phyloP scores from a whole-genome alignment of 2,113 vertebrate species.

The Callipepla squamata region DNA sequence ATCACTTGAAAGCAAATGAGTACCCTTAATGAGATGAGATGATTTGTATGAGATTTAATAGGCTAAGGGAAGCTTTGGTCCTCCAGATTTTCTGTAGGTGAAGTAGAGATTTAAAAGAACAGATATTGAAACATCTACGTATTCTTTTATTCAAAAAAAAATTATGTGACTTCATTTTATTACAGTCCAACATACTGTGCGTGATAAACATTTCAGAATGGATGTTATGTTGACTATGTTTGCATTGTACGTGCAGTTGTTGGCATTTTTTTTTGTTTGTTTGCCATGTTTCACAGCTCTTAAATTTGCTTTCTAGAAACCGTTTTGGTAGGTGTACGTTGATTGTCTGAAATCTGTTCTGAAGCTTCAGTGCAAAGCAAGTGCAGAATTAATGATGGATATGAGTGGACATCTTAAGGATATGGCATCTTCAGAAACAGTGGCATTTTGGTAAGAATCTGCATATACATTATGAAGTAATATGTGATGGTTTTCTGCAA shows the following conservation, averaged over 20 bases:
- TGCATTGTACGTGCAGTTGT: constrained; percentile 13
- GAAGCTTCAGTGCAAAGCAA: background rate
- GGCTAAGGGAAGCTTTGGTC: background rate
- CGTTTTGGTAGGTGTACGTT: background rate
- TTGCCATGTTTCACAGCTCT: constrained; percentile 19
- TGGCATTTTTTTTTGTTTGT: constrained; percentile 20
- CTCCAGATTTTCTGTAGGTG: background rate
- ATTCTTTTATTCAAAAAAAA: background rate
- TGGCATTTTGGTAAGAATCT: constrained; percentile 48
- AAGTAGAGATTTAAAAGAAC: background rate
- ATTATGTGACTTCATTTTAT: background rate
- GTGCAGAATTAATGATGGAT: background rate
- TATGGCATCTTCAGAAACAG: background rate
- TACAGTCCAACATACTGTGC: background rate
- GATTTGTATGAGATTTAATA: background rate
- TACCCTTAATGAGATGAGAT: background rate
- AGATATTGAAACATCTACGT: background rate
- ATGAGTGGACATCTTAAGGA: background rate
- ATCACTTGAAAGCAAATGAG: background rate
- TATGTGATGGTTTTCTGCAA: background rate
- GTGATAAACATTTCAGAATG: background rate
- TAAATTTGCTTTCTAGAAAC: constrained; percentile 49
- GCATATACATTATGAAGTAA: background rate
- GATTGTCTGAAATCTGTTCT: background rate
- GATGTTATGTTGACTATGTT: background rate